Evolutionary conservation across 1,140 invertebrate genomes (phyloP), one percentile per base, ranked within the genome.

Genomic region (Drosophila busckii): DNA sequence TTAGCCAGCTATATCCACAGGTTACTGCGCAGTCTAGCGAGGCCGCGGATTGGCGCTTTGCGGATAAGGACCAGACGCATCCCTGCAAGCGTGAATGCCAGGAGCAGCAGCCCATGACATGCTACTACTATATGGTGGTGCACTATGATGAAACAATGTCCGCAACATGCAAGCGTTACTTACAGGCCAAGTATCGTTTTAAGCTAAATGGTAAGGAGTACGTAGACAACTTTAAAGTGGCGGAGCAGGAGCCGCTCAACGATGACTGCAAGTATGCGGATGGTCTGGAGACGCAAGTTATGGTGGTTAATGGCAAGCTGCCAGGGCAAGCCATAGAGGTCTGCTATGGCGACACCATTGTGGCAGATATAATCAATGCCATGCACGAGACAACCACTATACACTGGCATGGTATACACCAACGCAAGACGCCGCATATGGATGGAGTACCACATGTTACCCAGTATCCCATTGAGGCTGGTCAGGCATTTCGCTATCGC

Each of bases 391-490:
- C 87, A 2, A 88, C 89, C 0, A 89, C 89, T 0, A 71, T 90
- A 2, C 89, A 90, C 49, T 90, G 89, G 89, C 89, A 90, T 50
- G 89, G 89, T 1, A 87, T 89, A 17, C 88, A 89, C 22, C 89
- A 90, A 52, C 59, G 67, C 0, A 65, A 66, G 8, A 89, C 89
- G 0, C 89, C 88, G 0, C 88, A 89, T 64, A 92, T 91, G 90
- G 92, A 93, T 69, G 92, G 92, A 0, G 91, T 94, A 7, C 92
- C 93, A 0, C 91, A 91, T 86, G 87, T 94, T 2, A 93, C 92
- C 0, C 93, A 94, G 62, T 92, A 91, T 66, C 91, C 92, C 0
- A 91, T 93, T 8, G 76, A 73, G 10, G 89, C 91, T 0, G 88
- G 87, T 0, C 88, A 89, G 32, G 88, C 88, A 1, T 93, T 92